Percentiles rank a stretch among this genome's conserved stretches.
phyloP scores from a whole-genome alignment of 2,797 vertebrate species.

The Chromis chromis region DNA sequence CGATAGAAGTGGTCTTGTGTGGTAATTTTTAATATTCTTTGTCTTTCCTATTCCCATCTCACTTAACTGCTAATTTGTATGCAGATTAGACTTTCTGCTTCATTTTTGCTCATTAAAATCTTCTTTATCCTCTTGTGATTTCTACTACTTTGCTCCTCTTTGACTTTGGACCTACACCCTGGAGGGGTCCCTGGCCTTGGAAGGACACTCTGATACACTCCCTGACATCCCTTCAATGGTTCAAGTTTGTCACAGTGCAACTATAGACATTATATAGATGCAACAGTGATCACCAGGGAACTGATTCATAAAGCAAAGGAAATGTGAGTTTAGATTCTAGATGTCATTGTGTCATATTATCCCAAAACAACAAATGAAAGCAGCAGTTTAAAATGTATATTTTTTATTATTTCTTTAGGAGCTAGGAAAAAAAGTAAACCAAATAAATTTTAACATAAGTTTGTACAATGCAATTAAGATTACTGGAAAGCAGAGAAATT shows the following conservation, averaged over 20 bases:
- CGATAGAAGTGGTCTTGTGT: too few relatives aligned
- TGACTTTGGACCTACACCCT: neutral
- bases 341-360: neutral
- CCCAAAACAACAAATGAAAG: slow-evolving; percentile 25
- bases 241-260: too few relatives aligned
- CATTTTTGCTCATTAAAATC: neutral
- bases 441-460: slow-evolving; percentile 77
- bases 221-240: neutral
- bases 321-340: neutral
- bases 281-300: neutral
- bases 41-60: too few relatives aligned
- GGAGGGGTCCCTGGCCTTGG: neutral
- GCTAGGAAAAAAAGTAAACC: slow-evolving; percentile 83
- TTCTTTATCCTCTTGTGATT: neutral
- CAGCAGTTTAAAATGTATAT: slow-evolving; percentile 80
- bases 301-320: neutral
- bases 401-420: slow-evolving; percentile 82
- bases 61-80: neutral
- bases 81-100: too few relatives aligned
- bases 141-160: neutral
- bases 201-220: neutral
- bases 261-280: neutral
- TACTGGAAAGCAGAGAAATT: slow-evolving; percentile 57
- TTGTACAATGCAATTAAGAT: slow-evolving; percentile 74
- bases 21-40: too few relatives aligned